These are phyloP conservation scores for Entomyzon cyanotis DNA, from an alignment of 2,113 vertebrate species.

Conservation along the genomic window DNA sequence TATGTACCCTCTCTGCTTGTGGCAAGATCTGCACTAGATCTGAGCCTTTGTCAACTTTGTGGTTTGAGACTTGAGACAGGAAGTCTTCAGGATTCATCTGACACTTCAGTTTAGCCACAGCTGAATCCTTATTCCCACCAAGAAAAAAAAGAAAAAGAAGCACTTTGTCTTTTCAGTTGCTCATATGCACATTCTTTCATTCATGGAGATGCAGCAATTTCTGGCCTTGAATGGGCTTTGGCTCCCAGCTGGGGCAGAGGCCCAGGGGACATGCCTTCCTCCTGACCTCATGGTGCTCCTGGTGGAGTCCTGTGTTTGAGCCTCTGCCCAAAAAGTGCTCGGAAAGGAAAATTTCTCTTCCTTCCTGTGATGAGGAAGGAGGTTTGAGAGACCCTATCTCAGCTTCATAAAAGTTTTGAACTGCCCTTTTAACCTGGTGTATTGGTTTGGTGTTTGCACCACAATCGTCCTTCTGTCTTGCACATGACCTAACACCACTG, in stretches of 20 bases:
- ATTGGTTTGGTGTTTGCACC: not conserved
- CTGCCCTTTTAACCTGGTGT: not conserved
- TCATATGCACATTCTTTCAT: not conserved
- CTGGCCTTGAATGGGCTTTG: not conserved
- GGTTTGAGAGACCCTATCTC: not conserved
- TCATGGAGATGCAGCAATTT: not conserved
- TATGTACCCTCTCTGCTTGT: not conserved
- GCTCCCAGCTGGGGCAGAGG: not conserved
- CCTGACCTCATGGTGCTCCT: not conserved
- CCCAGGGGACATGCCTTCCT: not conserved
- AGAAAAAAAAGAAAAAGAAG: not conserved
- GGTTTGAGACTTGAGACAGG: not conserved
- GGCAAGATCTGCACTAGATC: not conserved
- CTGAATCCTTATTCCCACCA: not conserved
- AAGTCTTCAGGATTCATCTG: not conserved
- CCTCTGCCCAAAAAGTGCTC: not conserved
- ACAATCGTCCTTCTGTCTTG: not conserved
- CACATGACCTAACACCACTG: accelerated
- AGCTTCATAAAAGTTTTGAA: not conserved
- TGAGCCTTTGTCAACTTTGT: not conserved
- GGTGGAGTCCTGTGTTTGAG: not conserved
- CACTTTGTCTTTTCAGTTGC: not conserved
- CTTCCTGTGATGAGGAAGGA: not conserved
- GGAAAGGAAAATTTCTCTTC: not conserved
- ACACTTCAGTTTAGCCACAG: not conserved